phyloP scores from a whole-genome alignment of 2,888 invertebrate species.

The Entomobrya proxima region DNA sequence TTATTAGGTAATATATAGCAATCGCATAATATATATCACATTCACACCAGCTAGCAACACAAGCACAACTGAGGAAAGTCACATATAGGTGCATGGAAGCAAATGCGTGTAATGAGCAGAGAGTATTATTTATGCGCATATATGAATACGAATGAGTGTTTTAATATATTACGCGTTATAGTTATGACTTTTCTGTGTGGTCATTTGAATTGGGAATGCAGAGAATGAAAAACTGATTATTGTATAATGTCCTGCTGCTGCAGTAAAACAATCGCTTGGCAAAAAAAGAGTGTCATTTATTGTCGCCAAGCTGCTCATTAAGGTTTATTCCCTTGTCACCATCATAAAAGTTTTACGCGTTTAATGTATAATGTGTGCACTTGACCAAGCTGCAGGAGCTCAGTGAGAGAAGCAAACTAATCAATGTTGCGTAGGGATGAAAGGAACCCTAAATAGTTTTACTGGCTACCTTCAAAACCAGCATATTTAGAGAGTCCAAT shows the following conservation, averaged over 20 bases:
- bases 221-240: too few species aligned
- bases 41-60: not conserved
- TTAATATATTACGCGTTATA: not conserved
- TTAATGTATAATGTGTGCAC: not conserved
- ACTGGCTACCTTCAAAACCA: not conserved
- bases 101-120: not conserved
- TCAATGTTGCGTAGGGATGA: too few species aligned
- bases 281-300: conserved; percentile 31
- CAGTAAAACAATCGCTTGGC: not conserved
- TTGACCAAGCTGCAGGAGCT: too few species aligned
- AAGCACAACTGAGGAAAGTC: not conserved
- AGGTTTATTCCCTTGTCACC: not conserved
- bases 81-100: not conserved
- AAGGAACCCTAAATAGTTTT: not conserved
- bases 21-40: not conserved
- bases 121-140: not conserved
- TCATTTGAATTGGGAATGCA: too few species aligned
- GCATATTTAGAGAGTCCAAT: not conserved
- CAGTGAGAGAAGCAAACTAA: too few species aligned
- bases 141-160: not conserved
- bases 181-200: not conserved
- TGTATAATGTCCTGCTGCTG: not conserved
- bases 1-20: conserved; percentile 43
- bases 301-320: not conserved
- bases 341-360: not conserved